A percentile compares a stretch with the other conserved stretches of the same genome.
phyloP scores from a whole-genome alignment of 2,888 invertebrate genomes.

The Diarsia rubi region DNA sequence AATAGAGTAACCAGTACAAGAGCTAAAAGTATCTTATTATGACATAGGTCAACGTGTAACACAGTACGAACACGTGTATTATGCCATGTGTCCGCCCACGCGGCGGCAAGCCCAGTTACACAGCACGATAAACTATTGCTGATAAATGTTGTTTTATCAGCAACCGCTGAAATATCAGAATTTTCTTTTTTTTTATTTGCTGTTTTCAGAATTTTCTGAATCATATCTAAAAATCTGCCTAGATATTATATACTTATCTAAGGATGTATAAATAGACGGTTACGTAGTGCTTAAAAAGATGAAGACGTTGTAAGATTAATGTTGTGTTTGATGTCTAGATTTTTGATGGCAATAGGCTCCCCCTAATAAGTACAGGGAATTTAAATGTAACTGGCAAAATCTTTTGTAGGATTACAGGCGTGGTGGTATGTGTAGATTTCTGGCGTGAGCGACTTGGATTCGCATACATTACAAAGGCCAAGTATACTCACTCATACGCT shows the following conservation, averaged over 20 bases:
- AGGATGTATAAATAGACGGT: not conserved
- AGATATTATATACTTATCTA: conserved; percentile 7
- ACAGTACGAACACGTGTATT: conserved; percentile 31
- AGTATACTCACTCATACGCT: not conserved
- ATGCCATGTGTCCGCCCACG: conserved; percentile 44
- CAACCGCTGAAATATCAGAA: conserved; percentile 12
- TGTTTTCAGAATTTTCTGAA: conserved; percentile 31
- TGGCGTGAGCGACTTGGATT: not conserved
- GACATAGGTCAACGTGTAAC: conserved; percentile 37
- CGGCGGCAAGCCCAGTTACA: conserved; percentile 47
- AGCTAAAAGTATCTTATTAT: conserved; percentile 19
- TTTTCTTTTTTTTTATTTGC: too few species aligned
- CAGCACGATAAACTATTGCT: conserved; percentile 33
- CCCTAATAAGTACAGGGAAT: too few species aligned
- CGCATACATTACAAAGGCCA: not conserved
- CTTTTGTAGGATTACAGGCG: too few species aligned
- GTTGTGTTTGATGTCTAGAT: not conserved
- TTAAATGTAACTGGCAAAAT: too few species aligned
- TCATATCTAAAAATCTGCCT: conserved; percentile 16
- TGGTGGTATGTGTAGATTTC: not conserved
- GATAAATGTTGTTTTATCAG: conserved; percentile 46
- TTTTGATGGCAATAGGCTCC: too few species aligned
- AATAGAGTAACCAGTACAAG: conserved; percentile 5
- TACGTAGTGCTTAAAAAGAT: conserved; percentile 1
- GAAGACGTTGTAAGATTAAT: conserved; percentile 1